Evolutionary conservation across 1,140 invertebrate species (phyloP).

Genomic region (Dryas iulia): DNA sequence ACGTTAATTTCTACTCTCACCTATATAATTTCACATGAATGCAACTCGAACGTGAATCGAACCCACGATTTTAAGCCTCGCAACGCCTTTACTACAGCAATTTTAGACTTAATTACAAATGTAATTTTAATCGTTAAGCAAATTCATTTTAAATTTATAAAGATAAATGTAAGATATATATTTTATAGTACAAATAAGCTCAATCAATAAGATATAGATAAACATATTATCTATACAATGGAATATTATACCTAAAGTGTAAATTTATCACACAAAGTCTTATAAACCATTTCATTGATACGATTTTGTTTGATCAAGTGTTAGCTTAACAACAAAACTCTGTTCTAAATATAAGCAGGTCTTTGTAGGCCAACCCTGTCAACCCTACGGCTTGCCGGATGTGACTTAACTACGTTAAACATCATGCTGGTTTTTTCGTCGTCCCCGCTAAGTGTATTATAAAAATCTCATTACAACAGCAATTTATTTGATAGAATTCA

Average conservation of each 20-base stretch:
- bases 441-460: not conserved
- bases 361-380: conserved; percentile 49
- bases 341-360: conserved; percentile 49
- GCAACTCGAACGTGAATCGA: not conserved
- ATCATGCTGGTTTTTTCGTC: conserved; percentile 17
- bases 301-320: conserved; percentile 65
- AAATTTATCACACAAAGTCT: not conserved
- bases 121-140: not conserved
- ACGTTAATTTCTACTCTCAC: not conserved
- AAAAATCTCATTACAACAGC: not conserved
- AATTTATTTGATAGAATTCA: not conserved
- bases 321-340: conserved; percentile 54
- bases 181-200: not conserved
- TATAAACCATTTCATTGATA: not conserved
- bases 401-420: conserved; percentile 23
- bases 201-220: not conserved
- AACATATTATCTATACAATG: not conserved
- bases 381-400: conserved; percentile 53
- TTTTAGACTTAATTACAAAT: not conserved
- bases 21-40: not conserved
- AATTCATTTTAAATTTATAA: not conserved
- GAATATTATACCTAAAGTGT: not conserved
- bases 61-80: not conserved
- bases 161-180: not conserved
- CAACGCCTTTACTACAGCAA: not conserved